These are phyloP conservation scores for Drosophila setifemur DNA, from an alignment of 1,140 invertebrate genomes.

Conservation along the genomic window DNA sequence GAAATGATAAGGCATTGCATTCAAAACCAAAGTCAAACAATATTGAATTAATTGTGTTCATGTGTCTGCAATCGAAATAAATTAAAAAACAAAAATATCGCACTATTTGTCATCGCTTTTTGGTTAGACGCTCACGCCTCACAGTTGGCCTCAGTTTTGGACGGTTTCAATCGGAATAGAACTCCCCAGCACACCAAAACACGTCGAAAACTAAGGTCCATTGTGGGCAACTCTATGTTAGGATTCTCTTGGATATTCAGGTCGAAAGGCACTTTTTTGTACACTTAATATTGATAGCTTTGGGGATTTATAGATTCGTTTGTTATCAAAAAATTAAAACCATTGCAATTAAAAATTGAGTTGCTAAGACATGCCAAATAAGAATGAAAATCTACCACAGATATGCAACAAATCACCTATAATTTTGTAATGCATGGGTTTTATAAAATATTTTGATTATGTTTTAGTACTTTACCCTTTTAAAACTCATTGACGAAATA, in stretches of 20 bases:
- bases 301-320: neutral
- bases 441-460: neutral
- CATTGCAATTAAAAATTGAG: neutral
- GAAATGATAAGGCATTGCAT: neutral
- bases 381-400: neutral
- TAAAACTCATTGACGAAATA: neutral
- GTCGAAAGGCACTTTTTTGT: slow-evolving; percentile 27
- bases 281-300: neutral
- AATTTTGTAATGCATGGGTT: no score
- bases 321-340: neutral
- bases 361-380: neutral
- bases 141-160: slow-evolving; percentile 82
- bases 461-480: slow-evolving; percentile 19
- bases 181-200: slow-evolving; percentile 79
- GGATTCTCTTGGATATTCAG: neutral
- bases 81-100: slow-evolving; percentile 10
- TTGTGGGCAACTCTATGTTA: slow-evolving; percentile 37
- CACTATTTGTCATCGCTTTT: neutral
- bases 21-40: slow-evolving; percentile 10
- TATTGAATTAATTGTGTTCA: neutral
- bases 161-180: slow-evolving; percentile 82
- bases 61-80: neutral
- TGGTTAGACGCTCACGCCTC: slow-evolving; percentile 43
- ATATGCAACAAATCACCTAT: no score
- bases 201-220: slow-evolving; percentile 81